Conservation (phyloP, 92 coral and sea anemone genomes). For the Pocillopora grandis region DNA sequence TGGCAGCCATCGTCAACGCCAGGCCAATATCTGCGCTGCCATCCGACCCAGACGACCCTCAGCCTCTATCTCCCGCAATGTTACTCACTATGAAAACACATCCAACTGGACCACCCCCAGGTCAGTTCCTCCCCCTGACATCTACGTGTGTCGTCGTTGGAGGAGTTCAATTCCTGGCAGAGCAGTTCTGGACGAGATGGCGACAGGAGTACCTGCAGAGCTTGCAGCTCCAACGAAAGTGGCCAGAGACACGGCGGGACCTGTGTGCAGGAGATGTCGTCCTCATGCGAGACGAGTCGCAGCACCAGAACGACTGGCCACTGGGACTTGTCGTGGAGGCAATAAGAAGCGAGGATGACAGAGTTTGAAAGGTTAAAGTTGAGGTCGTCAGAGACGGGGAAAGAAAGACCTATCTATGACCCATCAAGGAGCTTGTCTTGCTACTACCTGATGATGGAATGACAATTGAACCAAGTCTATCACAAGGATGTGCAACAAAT, state of each 20-base stretch:
- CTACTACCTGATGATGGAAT: too few relatives aligned
- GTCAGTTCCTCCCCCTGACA: conserved; percentile 26
- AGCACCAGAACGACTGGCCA: conserved; percentile 16
- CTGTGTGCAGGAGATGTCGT: conserved; percentile 39
- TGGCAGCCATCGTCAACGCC: conserved; percentile 36
- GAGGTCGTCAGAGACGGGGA: conserved; percentile 5
- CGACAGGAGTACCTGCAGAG: too few relatives aligned
- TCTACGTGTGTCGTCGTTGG: conserved; percentile 24
- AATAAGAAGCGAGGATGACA: conserved; percentile 5
- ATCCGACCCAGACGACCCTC: conserved; percentile 38
- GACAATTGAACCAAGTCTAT: too few relatives aligned
- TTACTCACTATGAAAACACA: conserved; percentile 39
- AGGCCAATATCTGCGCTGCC: conserved; percentile 42
- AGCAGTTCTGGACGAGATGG: conserved; percentile 36
- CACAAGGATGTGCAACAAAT: too few relatives aligned
- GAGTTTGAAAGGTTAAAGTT: conserved; percentile 15
- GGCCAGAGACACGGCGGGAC: conserved; percentile 23
- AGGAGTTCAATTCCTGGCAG: conserved; percentile 18
- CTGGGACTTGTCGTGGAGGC: conserved; percentile 12
- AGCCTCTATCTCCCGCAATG: conserved; percentile 41
- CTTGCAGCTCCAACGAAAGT: too few relatives aligned
- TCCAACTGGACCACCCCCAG: conserved; percentile 45
- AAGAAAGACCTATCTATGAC: neutral
- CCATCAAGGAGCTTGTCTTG: neutral
- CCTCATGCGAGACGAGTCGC: conserved; percentile 13